phyloP scores from a whole-genome alignment of 2,888 invertebrate species.

The Lucinisca nassula region DNA sequence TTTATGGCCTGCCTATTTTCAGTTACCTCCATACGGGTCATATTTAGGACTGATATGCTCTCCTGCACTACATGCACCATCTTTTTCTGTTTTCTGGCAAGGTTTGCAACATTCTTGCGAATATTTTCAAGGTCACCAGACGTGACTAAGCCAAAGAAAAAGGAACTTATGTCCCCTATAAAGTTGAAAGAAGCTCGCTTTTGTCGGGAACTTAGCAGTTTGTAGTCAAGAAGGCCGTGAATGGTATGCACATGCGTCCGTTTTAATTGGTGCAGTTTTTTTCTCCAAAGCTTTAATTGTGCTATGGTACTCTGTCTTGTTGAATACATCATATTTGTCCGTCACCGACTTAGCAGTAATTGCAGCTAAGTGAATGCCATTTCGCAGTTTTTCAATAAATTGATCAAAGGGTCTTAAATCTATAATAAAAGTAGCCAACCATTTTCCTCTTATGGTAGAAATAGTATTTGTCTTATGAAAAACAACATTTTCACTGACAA shows the following conservation, averaged over 20 bases:
- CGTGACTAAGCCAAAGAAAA: constrained; percentile 32
- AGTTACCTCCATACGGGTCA: constrained; percentile 30
- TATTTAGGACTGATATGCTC: constrained; percentile 25
- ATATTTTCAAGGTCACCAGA: constrained; percentile 29
- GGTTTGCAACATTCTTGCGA: constrained; percentile 11
- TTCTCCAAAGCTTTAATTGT: neutral
- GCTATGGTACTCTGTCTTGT: neutral
- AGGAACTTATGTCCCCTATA: constrained; percentile 19
- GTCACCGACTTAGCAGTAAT: neutral
- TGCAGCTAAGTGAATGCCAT: neutral
- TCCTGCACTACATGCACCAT: constrained; percentile 26
- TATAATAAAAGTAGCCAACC: constrained; percentile 23
- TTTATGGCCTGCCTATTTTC: constrained; percentile 26
- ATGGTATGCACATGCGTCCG: neutral
- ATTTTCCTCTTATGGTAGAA: constrained; percentile 1
- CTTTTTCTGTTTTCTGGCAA: constrained; percentile 33
- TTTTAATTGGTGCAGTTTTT: neutral
- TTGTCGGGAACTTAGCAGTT: neutral
- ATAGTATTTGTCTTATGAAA: constrained; percentile 40
- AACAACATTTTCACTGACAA: constrained; percentile 27
- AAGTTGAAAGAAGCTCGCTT: constrained; percentile 24
- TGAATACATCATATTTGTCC: neutral
- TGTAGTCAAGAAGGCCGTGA: neutral
- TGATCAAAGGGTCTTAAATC: constrained; percentile 16
- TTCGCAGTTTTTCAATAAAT: neutral